Base-by-base conservation (phyloP, 2,888 invertebrate species). In the Chalcosyrphus nemorum region DNA sequence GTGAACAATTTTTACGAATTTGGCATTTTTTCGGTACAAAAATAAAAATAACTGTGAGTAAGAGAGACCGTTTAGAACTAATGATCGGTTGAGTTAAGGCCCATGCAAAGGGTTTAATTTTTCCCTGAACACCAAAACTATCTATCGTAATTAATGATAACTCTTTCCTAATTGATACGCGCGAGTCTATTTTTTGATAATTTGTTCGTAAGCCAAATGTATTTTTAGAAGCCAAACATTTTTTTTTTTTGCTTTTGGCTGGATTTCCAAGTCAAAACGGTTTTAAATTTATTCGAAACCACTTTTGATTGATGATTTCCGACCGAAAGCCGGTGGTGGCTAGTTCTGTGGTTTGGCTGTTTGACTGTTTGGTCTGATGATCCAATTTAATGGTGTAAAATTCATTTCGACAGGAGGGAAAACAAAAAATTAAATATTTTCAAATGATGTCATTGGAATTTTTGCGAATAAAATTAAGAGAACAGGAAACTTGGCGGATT, bases 291-390 rank as follows among this genome's bases (percentile, higher is more conserved):
- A 35, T 54, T 77, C 43, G 45, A 70, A 47, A 54, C 17, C 35
- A 54, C 50, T 61, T 38, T 70, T 77, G 77, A 77, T 77, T 77
- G 32, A 77, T 77, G 77, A 54, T 70, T 61, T 32, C 61, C 52
- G 19, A 24, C 24, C 11, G 15, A 13, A 54, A 24, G n/a, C n/a
- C n/a, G n/a, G 21, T 57, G 41, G 41, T 17, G 24, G 52, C 5
- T 32, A 15, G 17, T 29, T 41, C 6, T 21, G 13, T 4, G 4
- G 5, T 61, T 17, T 59, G 6, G 9, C 29, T 29, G 6, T n/a
- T n/a, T n/a, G n/a, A n/a, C n/a, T 29, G 29, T 32, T 32, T 32
- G 0, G 9, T 41, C 41, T 19, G 50, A 13, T 24, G 50, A 13
- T 43, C 61, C 50, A 45, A 32, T 54, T 63, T 32, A 32, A 74